A percentile compares a stretch with the other conserved stretches of the same genome.
phyloP scores from a whole-genome alignment of 2,797 vertebrate species.

The Lagorchestes hirsutus region DNA sequence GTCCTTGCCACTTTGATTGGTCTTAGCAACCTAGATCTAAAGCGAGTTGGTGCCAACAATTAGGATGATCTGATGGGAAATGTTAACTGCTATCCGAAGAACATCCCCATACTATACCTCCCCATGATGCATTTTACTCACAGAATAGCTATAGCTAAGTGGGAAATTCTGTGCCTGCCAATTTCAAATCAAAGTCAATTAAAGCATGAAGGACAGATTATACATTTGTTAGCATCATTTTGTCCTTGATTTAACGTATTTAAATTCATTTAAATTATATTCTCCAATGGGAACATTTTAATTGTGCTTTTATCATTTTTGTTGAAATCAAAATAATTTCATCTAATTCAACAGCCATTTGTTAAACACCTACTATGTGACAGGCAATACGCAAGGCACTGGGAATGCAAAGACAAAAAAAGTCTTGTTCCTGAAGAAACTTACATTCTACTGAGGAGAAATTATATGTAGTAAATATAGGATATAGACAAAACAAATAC shows the following conservation, averaged over 20 bases:
- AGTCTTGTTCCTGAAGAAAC: not conserved
- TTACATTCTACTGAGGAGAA: not conserved
- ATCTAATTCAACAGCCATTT: not conserved
- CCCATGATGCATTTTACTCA: not conserved
- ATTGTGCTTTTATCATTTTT: not conserved
- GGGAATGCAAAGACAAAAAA: not conserved
- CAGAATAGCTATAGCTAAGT: not conserved
- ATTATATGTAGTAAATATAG: not conserved
- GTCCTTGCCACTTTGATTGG: not conserved
- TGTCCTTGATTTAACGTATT: not conserved
- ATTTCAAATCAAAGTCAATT: not conserved
- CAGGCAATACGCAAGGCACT: not conserved
- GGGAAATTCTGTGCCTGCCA: not conserved
- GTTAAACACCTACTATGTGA: not conserved
- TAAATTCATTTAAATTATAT: not conserved
- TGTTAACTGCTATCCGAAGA: not conserved
- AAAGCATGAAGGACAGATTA: not conserved
- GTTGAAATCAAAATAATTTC: not conserved
- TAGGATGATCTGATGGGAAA: not conserved
- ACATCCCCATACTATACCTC: not conserved
- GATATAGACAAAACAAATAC: not conserved
- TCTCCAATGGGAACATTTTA: not conserved
- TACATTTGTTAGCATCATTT: not conserved
- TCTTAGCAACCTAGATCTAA: not conserved
- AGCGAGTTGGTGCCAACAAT: not conserved